Conservation (phyloP, 2,113 vertebrate genomes). For the Strix aluco region DNA sequence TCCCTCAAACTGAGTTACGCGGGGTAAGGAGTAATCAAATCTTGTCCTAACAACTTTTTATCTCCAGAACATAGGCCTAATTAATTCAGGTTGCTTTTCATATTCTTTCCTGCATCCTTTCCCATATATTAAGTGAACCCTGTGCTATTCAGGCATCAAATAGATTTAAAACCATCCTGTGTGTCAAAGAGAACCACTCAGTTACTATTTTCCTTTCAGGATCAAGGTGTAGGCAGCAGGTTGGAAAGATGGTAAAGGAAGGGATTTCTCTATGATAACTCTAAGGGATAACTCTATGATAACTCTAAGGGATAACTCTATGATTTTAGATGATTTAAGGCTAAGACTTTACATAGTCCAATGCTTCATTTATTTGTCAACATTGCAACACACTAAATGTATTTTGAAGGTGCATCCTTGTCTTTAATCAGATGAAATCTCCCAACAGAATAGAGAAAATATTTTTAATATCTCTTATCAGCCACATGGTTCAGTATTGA, state of each 20-base stretch:
- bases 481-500: background rate
- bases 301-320: background rate
- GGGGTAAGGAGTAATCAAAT: background rate
- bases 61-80: background rate
- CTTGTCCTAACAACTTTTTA: background rate
- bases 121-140: background rate
- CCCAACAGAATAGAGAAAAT: background rate
- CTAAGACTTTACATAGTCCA: background rate
- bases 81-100: background rate
- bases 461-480: background rate
- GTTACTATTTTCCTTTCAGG: background rate
- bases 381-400: background rate
- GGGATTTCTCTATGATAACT: background rate
- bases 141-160: background rate
- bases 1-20: slow-evolving; percentile 31
- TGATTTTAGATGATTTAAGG: background rate
- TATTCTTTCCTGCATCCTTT: background rate
- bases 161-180: background rate
- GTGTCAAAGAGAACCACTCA: background rate
- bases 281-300: background rate
- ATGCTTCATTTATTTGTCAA: background rate
- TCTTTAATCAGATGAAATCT: background rate
- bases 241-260: background rate
- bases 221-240: background rate
- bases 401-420: background rate